Evolutionary conservation across 2,113 vertebrate species (phyloP).

Genomic region (Gallinago undulata): DNA sequence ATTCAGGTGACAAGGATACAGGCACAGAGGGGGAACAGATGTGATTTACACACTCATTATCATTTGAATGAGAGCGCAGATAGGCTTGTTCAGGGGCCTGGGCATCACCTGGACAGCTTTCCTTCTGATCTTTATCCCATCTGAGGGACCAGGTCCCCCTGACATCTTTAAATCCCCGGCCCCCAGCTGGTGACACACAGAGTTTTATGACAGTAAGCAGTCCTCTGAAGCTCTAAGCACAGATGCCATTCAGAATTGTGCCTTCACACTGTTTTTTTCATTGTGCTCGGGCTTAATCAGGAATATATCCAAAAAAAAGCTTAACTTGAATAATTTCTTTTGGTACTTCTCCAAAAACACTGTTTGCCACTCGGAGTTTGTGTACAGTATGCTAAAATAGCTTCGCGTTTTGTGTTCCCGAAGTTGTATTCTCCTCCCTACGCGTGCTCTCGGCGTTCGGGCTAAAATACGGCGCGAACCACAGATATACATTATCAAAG

Average conservation of each 20-base stretch:
- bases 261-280: constrained; percentile 86
- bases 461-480: constrained; percentile 50
- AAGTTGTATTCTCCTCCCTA: constrained; percentile 63
- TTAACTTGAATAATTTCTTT: constrained; percentile 81
- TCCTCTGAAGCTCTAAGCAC: constrained; percentile 85
- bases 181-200: constrained; percentile 91
- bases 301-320: constrained; percentile 82
- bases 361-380: constrained; percentile 78
- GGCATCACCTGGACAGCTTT: constrained; percentile 92
- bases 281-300: constrained; percentile 86
- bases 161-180: constrained; percentile 85
- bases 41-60: constrained; percentile 99
- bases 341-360: constrained; percentile 79
- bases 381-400: constrained; percentile 72
- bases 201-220: constrained; percentile 89
- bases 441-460: background rate
- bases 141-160: constrained; percentile 89
- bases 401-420: constrained; percentile 69
- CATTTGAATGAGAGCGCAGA: constrained; percentile 97
- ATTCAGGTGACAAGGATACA: constrained; percentile 98
- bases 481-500: constrained; percentile 53
- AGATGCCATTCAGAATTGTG: constrained; percentile 88
- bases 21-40: constrained; percentile 95
- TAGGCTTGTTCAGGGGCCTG: constrained; percentile 87
- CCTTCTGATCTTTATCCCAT: constrained; percentile 97